A percentile compares a stretch with the other conserved stretches of the same genome.
Evolutionary conservation across 2,888 invertebrate genomes (phyloP).

Genomic region (Andrena chrysosceles): DNA sequence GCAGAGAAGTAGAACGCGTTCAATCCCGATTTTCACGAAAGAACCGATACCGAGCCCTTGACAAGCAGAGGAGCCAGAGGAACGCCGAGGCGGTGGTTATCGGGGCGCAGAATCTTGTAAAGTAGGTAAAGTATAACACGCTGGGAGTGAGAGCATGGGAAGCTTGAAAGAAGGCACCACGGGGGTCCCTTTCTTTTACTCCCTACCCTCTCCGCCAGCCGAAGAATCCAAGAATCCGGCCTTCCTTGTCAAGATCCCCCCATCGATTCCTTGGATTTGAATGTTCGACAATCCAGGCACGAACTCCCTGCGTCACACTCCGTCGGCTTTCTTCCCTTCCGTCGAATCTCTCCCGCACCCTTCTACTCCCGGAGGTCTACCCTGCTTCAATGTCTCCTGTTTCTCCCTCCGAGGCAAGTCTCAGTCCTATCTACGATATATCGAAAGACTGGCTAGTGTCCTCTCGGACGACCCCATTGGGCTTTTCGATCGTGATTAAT

Average conservation of each 20-base stretch:
- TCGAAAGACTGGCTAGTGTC: slow-evolving; percentile 10
- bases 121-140: slow-evolving; percentile 57
- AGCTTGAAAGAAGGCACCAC: slow-evolving; percentile 19
- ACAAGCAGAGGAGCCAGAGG: slow-evolving; percentile 14
- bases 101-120: slow-evolving; percentile 53
- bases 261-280: slow-evolving; percentile 76
- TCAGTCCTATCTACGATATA: slow-evolving; percentile 29
- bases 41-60: slow-evolving; percentile 9
- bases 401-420: slow-evolving; percentile 23
- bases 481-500: slow-evolving; percentile 54
- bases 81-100: slow-evolving; percentile 45
- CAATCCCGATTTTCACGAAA: slow-evolving; percentile 35
- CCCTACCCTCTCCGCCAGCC: background rate
- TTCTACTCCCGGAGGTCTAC: background rate
- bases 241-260: slow-evolving; percentile 46
- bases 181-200: background rate
- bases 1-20: slow-evolving; percentile 34
- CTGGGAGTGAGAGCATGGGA: background rate
- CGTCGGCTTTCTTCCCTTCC: slow-evolving; percentile 61
- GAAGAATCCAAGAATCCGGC: slow-evolving; percentile 24
- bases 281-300: slow-evolving; percentile 73
- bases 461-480: background rate
- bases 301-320: slow-evolving; percentile 74
- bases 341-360: slow-evolving; percentile 40
- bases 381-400: slow-evolving; percentile 5